These are phyloP conservation scores for Trichechus manatus DNA, from an alignment of 2,113 vertebrate genomes.

Conservation along the genomic window DNA sequence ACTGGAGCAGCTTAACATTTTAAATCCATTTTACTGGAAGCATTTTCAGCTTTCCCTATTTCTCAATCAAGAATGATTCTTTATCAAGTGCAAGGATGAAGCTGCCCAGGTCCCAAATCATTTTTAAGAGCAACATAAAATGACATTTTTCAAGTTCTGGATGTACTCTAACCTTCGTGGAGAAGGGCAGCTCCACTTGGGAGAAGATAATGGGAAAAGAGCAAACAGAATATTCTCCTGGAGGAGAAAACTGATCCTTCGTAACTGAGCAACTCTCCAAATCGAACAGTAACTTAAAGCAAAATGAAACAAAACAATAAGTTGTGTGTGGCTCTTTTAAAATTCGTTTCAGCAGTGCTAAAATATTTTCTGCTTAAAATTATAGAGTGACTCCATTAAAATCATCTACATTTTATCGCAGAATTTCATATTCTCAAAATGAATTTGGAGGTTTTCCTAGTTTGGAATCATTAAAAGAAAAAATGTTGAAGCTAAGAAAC, in stretches of 20 bases:
- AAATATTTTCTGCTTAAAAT: conserved; percentile 62
- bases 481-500: conserved; percentile 63
- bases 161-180: neutral
- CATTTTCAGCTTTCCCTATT: conserved; percentile 39
- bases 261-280: neutral
- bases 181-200: neutral
- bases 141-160: conserved; percentile 44
- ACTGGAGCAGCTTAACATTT: neutral
- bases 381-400: neutral
- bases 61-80: conserved; percentile 63
- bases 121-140: conserved; percentile 72
- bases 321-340: neutral
- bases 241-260: neutral
- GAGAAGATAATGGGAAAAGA: neutral
- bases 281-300: neutral
- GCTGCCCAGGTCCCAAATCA: conserved; percentile 55
- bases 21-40: conserved; percentile 71
- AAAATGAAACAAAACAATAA: conserved; percentile 4
- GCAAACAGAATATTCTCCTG: neutral
- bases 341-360: neutral
- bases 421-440: conserved; percentile 58
- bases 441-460: conserved; percentile 68
- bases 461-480: conserved; percentile 72
- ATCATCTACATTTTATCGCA: conserved; percentile 54
- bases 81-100: conserved; percentile 66